Percentiles rank a stretch among this genome's conserved stretches.
phyloP scores from a whole-genome alignment of 2,888 invertebrate species.

The Caenorhabditis drosophilae region DNA sequence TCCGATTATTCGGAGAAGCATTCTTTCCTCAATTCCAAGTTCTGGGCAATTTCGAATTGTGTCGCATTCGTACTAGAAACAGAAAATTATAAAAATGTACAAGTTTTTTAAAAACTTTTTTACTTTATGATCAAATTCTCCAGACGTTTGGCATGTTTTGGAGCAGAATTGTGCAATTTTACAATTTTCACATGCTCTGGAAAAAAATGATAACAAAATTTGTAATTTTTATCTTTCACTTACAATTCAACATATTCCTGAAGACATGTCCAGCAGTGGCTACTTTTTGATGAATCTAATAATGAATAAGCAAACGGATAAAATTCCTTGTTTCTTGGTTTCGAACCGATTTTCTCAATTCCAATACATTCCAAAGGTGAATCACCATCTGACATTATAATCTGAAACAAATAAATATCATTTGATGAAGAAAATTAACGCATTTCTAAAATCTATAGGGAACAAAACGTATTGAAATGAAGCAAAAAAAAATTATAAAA shows the following conservation, averaged over 20 bases:
- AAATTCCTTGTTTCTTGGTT: slow-evolving; percentile 49
- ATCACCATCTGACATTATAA: slow-evolving; percentile 27
- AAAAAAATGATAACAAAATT: slow-evolving; percentile 2
- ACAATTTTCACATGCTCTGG: slow-evolving; percentile 59
- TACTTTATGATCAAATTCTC: slow-evolving; percentile 66
- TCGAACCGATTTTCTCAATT: slow-evolving; percentile 37
- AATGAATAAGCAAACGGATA: slow-evolving; percentile 69
- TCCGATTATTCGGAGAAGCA: slow-evolving; percentile 63
- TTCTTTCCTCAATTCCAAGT: slow-evolving; percentile 59
- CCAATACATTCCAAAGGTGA: slow-evolving; percentile 35
- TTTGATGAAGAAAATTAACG: background rate
- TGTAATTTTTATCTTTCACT: slow-evolving; percentile 3
- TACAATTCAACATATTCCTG: slow-evolving; percentile 39
- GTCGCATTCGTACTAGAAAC: slow-evolving; percentile 62
- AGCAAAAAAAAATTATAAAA: background rate
- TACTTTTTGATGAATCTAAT: slow-evolving; percentile 13
- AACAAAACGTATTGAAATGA: slow-evolving; percentile 12
- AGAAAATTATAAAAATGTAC: background rate
- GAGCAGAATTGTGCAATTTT: slow-evolving; percentile 62
- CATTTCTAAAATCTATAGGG: too few relatives aligned
- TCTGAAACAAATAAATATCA: slow-evolving; percentile 1
- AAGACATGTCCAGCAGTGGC: slow-evolving; percentile 68
- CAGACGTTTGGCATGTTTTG: slow-evolving; percentile 56
- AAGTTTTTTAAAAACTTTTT: background rate
- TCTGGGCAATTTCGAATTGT: slow-evolving; percentile 51